Base-by-base conservation (phyloP, 2,888 invertebrate genomes). In the Laspeyria flexula region DNA sequence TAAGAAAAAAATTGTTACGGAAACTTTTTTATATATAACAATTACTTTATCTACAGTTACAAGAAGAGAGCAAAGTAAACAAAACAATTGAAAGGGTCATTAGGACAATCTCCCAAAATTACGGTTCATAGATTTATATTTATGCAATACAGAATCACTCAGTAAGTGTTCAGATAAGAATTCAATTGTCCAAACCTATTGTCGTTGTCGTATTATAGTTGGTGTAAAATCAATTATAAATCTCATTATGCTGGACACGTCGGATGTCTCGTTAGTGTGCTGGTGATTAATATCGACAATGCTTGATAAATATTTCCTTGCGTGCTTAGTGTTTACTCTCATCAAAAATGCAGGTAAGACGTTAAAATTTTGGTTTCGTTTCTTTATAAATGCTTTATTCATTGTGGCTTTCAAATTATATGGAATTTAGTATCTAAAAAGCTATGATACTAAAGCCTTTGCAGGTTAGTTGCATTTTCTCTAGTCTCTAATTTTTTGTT, bases 181-280 rank as follows among this genome's bases (percentile, higher is more conserved):
- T n/a, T 35, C 15, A 41, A 51, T 39, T 40, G 52, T 48, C 30
- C 35, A 35, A 30, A 48, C 30, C 18, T 43, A 58, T 44, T 45
- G n/a, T 43, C 25, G 31, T 41, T 43, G 43, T 49, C 13, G 35
- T 31, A 44, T 25, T 48, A 11, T 1, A 43, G 41, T 34, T 13
- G 18, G 50, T 47, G 46, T 49, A 49, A 61, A 68, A 73, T 72
- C 62, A 61, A 73, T 72, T 65, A 60, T 9, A 33, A 43, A 48
- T 37, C 59, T 53, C 47, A 73, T 68, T 64, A 59, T 49, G 51
- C 12, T 31, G 37, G 5, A 21, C 34, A 27, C 31, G 30, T 43
- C 25, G 0, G 13, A 23, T 27, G 13, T 34, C n/a, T n/a, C 3
- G 12, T 46, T 18, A 35, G 37, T 37, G 0, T 40, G 33, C 21